Conservation (phyloP, 2,888 invertebrate species). For the Lasioglossum vierecki region DNA sequence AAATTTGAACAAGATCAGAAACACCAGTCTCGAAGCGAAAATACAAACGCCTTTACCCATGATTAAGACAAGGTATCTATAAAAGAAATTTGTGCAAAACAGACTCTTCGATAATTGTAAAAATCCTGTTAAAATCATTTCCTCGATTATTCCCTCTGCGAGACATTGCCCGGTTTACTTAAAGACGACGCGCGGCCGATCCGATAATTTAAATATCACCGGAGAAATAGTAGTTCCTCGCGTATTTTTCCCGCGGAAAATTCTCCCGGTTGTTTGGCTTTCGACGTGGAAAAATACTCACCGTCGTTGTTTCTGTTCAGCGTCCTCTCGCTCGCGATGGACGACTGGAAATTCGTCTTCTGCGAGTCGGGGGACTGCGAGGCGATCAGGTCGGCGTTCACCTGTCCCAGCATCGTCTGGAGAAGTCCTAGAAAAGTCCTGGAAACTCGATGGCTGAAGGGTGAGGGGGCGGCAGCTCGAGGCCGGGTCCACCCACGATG, state of each 20-base stretch:
- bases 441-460: neutral
- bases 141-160: neutral
- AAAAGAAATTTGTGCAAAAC: no score
- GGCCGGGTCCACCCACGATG: neutral
- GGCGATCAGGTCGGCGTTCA: slow-evolving; percentile 71
- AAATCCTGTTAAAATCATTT: neutral
- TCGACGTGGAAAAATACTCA: slow-evolving; percentile 41
- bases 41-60: no score
- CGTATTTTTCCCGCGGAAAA: neutral
- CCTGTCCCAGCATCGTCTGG: slow-evolving; percentile 71
- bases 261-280: neutral
- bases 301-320: slow-evolving; percentile 67
- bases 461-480: neutral
- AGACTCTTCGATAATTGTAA: neutral
- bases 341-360: slow-evolving; percentile 68
- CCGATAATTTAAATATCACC: neutral
- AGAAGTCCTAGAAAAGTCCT: neutral
- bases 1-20: no score
- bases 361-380: slow-evolving; percentile 65
- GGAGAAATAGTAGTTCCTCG: neutral
- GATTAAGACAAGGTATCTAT: no score
- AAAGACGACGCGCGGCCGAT: neutral
- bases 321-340: slow-evolving; percentile 64
- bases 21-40: no score
- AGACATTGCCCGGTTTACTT: neutral